These are phyloP conservation scores for Sthenelais limicola DNA, from an alignment of 2,888 invertebrate species.

Conservation along the genomic window DNA sequence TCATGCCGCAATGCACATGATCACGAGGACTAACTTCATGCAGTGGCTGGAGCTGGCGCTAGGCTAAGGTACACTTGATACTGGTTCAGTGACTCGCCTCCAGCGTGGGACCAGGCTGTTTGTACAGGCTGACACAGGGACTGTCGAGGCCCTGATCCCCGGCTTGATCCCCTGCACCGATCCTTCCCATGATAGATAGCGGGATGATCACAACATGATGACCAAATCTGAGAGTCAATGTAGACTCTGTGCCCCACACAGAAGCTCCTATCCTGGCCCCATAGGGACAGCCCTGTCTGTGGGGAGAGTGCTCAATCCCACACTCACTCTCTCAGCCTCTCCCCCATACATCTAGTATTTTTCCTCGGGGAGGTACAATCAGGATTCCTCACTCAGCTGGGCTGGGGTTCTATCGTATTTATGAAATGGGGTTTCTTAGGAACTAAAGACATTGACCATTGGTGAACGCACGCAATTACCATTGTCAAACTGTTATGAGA, in stretches of 20 bases:
- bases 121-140: too few species aligned
- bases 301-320: slow-evolving; percentile 2
- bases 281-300: neutral
- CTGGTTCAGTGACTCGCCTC: neutral
- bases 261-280: too few species aligned
- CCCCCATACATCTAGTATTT: too few species aligned
- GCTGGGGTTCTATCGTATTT: too few species aligned
- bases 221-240: slow-evolving; percentile 33
- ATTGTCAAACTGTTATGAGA: too few species aligned
- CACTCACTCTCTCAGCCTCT: neutral
- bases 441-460: too few species aligned
- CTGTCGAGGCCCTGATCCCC: slow-evolving; percentile 23
- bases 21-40: neutral
- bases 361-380: too few species aligned
- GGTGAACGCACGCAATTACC: too few species aligned
- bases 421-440: too few species aligned
- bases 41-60: neutral
- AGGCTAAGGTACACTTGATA: neutral
- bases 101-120: neutral
- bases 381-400: too few species aligned
- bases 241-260: too few species aligned
- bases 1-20: too few species aligned
- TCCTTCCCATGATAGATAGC: slow-evolving; percentile 22
- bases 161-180: slow-evolving; percentile 24
- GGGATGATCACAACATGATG: slow-evolving; percentile 36